Percentiles rank a stretch among this genome's conserved stretches.
These are phyloP conservation scores for Chionoecetes opilio DNA, from an alignment of 1,140 invertebrate genomes.

Conservation along the genomic window DNA sequence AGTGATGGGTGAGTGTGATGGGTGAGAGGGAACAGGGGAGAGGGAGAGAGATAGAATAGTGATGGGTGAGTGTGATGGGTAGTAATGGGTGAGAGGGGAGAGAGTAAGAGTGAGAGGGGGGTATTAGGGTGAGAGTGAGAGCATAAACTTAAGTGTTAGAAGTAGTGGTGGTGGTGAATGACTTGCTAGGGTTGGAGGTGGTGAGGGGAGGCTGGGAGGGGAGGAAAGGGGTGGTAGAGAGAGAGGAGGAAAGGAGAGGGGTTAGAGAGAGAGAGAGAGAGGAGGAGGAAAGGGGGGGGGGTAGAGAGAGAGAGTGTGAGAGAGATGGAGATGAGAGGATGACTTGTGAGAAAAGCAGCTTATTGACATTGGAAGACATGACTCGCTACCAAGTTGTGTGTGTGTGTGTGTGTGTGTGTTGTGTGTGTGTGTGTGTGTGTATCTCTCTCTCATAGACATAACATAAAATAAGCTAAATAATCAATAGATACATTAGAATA, in stretches of 20 bases:
- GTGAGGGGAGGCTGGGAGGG: not conserved
- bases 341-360: too few species aligned
- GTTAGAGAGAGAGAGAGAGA: too few species aligned
- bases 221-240: not conserved
- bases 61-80: not conserved
- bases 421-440: conserved; percentile 16
- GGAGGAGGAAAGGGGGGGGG: not conserved
- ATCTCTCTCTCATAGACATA: not conserved
- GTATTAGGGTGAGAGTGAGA: too few species aligned
- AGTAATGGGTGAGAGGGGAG: not conserved
- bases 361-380: too few species aligned
- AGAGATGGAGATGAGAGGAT: too few species aligned
- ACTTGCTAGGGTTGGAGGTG: conserved; percentile 6
- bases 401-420: conserved; percentile 36
- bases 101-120: not conserved
- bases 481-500: too few species aligned
- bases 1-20: not conserved
- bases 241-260: too few species aligned
- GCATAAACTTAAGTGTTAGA: not conserved
- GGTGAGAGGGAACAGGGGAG: too few species aligned
- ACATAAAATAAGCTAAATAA: too few species aligned
- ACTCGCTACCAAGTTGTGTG: not conserved
- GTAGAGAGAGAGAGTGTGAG: not conserved
- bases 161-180: conserved; percentile 15
- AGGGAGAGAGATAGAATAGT: too few species aligned